phyloP scores from a whole-genome alignment of 2,888 invertebrate genomes.

The Drosophila rellima region DNA sequence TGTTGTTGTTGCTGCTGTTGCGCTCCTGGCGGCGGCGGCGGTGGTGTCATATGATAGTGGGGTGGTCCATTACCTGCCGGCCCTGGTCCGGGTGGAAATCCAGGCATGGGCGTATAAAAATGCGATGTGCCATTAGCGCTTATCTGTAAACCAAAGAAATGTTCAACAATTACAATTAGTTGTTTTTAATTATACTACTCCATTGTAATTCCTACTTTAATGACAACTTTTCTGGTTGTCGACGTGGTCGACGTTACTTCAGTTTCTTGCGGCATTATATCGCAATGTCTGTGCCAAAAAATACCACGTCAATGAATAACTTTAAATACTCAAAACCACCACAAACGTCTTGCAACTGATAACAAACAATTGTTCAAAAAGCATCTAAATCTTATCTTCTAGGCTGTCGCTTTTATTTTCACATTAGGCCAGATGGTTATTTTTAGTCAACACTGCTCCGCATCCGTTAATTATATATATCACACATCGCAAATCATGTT shows the following conservation, averaged over 20 bases:
- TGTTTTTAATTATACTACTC: not conserved
- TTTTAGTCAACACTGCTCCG: slow-evolving; percentile 6
- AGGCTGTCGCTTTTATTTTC: slow-evolving; percentile 1
- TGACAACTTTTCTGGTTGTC: slow-evolving; percentile 29
- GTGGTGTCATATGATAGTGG: slow-evolving; percentile 82
- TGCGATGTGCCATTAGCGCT: slow-evolving; percentile 91
- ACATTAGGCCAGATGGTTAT: slow-evolving; percentile 3
- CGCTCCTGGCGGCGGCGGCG: slow-evolving; percentile 60
- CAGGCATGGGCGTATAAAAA: slow-evolving; percentile 88
- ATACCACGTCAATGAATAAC: slow-evolving; percentile 51
- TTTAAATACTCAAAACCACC: slow-evolving; percentile 29
- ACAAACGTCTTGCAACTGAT: slow-evolving; percentile 13
- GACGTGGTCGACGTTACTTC: slow-evolving; percentile 41
- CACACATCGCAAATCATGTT: not conserved
- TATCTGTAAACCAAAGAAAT: slow-evolving; percentile 86
- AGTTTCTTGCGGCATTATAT: slow-evolving; percentile 37
- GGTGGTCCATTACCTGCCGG: slow-evolving; percentile 85
- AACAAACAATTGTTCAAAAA: slow-evolving; percentile 12
- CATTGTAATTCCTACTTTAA: slow-evolving; percentile 38
- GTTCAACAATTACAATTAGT: not conserved
- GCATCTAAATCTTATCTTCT: slow-evolving; percentile 16
- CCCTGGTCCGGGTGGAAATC: slow-evolving; percentile 87
- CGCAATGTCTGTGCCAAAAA: not conserved
- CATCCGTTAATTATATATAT: slow-evolving; percentile 8
- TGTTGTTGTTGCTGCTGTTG: slow-evolving; percentile 80